Evolutionary conservation across 2,797 vertebrate species (phyloP).

Genomic region (Lepus townsendii): DNA sequence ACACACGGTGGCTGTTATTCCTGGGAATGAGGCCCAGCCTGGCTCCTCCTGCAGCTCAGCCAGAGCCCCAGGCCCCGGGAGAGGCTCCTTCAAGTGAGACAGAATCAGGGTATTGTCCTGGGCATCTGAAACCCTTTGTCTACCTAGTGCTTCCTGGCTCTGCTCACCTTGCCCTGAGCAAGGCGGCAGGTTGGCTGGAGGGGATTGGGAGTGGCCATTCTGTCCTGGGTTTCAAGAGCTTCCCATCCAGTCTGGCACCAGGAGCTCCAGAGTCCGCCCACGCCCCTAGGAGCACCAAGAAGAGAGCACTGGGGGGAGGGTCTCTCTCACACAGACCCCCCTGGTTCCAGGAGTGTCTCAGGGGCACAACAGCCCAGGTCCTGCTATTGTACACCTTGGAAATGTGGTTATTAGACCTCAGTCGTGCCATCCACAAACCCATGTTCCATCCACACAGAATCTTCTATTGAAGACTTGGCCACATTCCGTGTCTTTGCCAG

Average conservation of each 20-base stretch:
- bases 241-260: background rate
- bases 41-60: background rate
- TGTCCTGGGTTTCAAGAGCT: background rate
- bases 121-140: constrained; percentile 62
- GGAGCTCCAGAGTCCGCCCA: background rate
- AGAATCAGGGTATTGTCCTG: constrained; percentile 63
- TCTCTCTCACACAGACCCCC: background rate
- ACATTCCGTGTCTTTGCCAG: background rate
- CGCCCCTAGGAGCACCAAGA: background rate
- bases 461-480: background rate
- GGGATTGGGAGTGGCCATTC: background rate
- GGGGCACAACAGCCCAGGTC: background rate
- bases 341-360: background rate
- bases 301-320: background rate
- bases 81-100: constrained; percentile 2
- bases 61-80: constrained; percentile 11
- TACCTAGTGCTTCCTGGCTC: background rate
- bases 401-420: background rate
- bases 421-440: background rate
- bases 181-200: background rate
- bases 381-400: background rate
- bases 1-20: background rate
- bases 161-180: background rate
- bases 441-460: background rate
- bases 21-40: background rate